Conservation (phyloP, 2,113 vertebrate genomes). For the Echinops telfairi region DNA sequence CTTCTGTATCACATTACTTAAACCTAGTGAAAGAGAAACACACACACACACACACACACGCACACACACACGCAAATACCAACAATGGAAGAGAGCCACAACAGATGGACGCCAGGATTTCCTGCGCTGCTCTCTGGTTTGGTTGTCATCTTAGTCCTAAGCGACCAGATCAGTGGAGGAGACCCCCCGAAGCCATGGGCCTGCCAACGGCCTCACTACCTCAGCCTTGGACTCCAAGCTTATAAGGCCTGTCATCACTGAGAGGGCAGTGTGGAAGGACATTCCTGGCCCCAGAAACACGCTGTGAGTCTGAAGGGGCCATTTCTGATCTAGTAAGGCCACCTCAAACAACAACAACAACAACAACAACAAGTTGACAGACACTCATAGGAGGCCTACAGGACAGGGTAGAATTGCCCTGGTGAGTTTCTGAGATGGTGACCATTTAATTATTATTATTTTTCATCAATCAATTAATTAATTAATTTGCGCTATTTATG, state of each 20-base stretch:
- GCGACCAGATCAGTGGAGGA: background rate
- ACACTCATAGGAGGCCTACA: too few species aligned
- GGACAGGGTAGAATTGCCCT: too few species aligned
- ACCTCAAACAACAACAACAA: background rate
- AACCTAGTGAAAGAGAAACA: background rate
- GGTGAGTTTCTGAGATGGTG: too few species aligned
- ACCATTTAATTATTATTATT: too few species aligned
- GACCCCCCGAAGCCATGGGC: background rate
- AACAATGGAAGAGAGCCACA: background rate
- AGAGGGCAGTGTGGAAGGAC: background rate
- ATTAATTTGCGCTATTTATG: too few species aligned
- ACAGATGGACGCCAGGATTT: background rate
- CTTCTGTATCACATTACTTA: background rate
- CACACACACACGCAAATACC: background rate
- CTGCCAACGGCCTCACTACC: background rate
- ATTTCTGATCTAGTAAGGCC: background rate
- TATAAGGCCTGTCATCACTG: background rate
- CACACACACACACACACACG: background rate
- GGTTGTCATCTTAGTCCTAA: background rate
- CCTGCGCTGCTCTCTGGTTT: background rate
- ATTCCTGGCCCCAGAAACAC: background rate
- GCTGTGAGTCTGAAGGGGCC: background rate
- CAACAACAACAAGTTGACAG: too few species aligned
- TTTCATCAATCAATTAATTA: too few species aligned
- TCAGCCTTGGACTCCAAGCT: rapidly evolving